Base-by-base conservation (phyloP, 1,140 invertebrate genomes). In the Heliconius eleuchia region DNA sequence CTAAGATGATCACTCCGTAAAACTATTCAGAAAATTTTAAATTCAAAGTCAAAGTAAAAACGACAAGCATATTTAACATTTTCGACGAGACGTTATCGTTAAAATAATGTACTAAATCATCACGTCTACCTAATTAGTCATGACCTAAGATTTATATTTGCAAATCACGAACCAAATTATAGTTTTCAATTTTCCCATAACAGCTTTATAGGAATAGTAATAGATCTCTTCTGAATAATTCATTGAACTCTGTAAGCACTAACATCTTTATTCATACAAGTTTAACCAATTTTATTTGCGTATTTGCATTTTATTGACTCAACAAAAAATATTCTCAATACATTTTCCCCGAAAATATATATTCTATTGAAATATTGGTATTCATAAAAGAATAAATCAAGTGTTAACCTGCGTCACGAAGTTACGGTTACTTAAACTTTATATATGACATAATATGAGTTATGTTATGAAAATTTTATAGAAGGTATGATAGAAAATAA, bases 271-370 rank as follows among this genome's bases (percentile, higher is more conserved):
- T 76, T 76, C 55, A 76, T 76, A 66, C 74, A 76, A 37, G 74
- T 30, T 60, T n/a, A 66, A 66, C 50, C 74, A 66, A 16, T 23
- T 66, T 37, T 37, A 66, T 66, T 66, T 66, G 60, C 4, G 27
- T 66, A 76, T 76, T 76, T 66, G 57, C 74, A 76, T 76, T 76
- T 66, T 66, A 76, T 42, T 76, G n/a, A 66, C 74, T 66, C n/a
- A 66, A 39, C 16, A 13, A 76, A 76, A 76, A 66, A 76, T 27
- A 13, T 27, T 66, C n/a, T 16, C 60, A 66, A 66, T 66, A 27
- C 23, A 66, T 16, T 30, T 66, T 66, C 27, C 11, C 23, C 11
- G 23, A 30, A 30, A 66, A 66, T 66, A 66, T 30, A 30, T 66
- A 1, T 27, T 66, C 9, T 66, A 66, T 66, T 66, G 60, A 66